phyloP scores from a whole-genome alignment of 2,888 invertebrate species.

The Onthophagus sagittarius region DNA sequence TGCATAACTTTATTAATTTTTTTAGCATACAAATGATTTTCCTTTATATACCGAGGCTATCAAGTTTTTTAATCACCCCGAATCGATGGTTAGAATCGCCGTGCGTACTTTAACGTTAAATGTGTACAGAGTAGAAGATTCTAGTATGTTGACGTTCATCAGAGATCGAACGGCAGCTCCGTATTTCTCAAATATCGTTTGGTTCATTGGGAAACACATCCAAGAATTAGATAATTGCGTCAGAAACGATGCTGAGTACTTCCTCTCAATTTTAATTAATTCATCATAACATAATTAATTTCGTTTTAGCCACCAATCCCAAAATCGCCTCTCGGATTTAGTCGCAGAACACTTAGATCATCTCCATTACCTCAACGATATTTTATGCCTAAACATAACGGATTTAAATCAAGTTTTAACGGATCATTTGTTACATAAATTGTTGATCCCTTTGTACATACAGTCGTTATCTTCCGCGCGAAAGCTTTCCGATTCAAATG shows the following conservation, averaged over 20 bases:
- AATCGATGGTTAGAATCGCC: slow-evolving; percentile 98
- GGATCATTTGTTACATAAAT: slow-evolving; percentile 88
- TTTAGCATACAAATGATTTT: slow-evolving; percentile 95
- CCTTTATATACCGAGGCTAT: slow-evolving; percentile 98
- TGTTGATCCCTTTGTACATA: slow-evolving; percentile 90
- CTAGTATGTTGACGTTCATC: slow-evolving; percentile 93
- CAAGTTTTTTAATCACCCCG: slow-evolving; percentile 98
- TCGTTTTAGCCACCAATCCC: slow-evolving; percentile 77
- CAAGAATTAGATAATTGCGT: slow-evolving; percentile 93
- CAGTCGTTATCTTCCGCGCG: slow-evolving; percentile 67
- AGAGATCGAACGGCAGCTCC: slow-evolving; percentile 95
- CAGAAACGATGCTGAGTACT: slow-evolving; percentile 92
- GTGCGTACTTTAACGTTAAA: slow-evolving; percentile 96
- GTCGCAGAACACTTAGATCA: slow-evolving; percentile 98
- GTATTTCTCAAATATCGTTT: slow-evolving; percentile 97
- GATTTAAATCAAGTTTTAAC: slow-evolving; percentile 91
- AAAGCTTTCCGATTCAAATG: slow-evolving; percentile 52
- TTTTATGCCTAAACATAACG: slow-evolving; percentile 85
- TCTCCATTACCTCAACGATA: slow-evolving; percentile 95
- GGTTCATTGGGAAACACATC: slow-evolving; percentile 98
- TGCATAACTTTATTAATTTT: slow-evolving; percentile 24
- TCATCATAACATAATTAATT: too few relatives aligned
- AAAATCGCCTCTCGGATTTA: slow-evolving; percentile 85
- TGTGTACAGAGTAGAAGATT: slow-evolving; percentile 91
- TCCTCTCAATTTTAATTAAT: too few relatives aligned